Evolutionary conservation across 2,797 vertebrate genomes (phyloP).

Genomic region (Enteromius unitaeniatus): DNA sequence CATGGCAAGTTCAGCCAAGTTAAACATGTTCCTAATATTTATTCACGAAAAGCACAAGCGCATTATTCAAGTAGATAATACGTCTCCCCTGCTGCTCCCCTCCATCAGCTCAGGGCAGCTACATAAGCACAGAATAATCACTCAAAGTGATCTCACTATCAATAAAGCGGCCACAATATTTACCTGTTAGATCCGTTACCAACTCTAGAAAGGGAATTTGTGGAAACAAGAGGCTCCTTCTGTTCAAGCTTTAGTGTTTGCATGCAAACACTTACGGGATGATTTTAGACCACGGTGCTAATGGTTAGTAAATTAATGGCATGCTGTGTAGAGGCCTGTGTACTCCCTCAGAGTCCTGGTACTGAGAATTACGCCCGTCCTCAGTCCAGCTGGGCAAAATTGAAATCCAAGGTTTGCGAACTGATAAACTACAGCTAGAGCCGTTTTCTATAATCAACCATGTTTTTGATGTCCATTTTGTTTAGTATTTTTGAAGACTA

Average conservation of each 20-base stretch:
- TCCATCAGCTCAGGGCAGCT: constrained; percentile 53
- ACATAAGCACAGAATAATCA: constrained; percentile 36
- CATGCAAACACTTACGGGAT: constrained; percentile 8
- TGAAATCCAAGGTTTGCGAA: constrained; percentile 48
- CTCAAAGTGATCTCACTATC: constrained; percentile 26
- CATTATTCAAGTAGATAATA: constrained; percentile 69
- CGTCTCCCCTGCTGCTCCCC: constrained; percentile 49
- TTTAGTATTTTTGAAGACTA: constrained; percentile 30
- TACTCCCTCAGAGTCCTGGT: constrained; percentile 33
- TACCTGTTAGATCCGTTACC: constrained; percentile 1
- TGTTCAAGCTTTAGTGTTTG: neutral
- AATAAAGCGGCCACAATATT: constrained; percentile 30
- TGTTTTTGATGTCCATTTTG: constrained; percentile 30
- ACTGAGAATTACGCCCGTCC: constrained; percentile 41
- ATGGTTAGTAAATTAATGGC: constrained; percentile 43
- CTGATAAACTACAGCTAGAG: constrained; percentile 37
- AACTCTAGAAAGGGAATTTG: constrained; percentile 11
- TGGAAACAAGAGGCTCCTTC: neutral
- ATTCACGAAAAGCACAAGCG: constrained; percentile 68
- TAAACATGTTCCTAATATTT: constrained; percentile 65
- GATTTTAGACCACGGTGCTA: constrained; percentile 42
- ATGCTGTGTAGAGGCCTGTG: constrained; percentile 38
- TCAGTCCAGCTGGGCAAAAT: constrained; percentile 54
- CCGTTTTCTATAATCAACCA: constrained; percentile 28
- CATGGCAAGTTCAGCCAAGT: constrained; percentile 66